Evolutionary conservation across 2,888 invertebrate species (phyloP).

Genomic region (Lasioglossum oenotherae): DNA sequence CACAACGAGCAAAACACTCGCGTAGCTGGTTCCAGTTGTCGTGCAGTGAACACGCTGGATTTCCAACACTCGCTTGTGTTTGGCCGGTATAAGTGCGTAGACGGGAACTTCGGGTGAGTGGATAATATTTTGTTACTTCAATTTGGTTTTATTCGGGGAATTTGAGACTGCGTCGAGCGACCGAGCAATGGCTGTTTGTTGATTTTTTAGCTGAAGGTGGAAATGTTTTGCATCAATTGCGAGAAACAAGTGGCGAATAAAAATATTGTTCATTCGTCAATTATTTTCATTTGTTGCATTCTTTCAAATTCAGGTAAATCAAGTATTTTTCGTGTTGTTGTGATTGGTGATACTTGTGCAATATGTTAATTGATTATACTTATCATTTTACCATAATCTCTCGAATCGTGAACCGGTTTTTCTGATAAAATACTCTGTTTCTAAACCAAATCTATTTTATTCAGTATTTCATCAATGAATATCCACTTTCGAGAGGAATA

Average conservation of each 20-base stretch:
- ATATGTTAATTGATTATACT: neutral
- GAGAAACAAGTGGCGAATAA: neutral
- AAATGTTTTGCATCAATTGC: neutral
- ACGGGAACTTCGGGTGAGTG: neutral
- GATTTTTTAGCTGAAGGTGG: neutral
- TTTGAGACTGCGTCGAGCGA: neutral
- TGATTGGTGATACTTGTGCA: neutral
- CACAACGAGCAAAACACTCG: constrained; percentile 7
- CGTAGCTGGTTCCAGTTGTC: neutral
- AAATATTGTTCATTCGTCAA: neutral
- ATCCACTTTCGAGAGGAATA: neutral
- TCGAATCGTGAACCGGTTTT: neutral
- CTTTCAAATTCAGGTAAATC: neutral
- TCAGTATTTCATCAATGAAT: neutral
- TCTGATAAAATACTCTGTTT: neutral
- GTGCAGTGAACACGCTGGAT: neutral
- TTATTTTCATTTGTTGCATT: neutral
- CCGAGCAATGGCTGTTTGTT: neutral
- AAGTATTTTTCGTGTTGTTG: neutral
- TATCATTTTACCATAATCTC: neutral
- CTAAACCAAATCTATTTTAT: neutral
- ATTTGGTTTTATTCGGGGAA: neutral
- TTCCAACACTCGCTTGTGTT: neutral
- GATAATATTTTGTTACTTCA: neutral
- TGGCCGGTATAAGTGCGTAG: neutral